phyloP scores from a whole-genome alignment of 2,888 invertebrate genomes.

The Deilephila elpenor region DNA sequence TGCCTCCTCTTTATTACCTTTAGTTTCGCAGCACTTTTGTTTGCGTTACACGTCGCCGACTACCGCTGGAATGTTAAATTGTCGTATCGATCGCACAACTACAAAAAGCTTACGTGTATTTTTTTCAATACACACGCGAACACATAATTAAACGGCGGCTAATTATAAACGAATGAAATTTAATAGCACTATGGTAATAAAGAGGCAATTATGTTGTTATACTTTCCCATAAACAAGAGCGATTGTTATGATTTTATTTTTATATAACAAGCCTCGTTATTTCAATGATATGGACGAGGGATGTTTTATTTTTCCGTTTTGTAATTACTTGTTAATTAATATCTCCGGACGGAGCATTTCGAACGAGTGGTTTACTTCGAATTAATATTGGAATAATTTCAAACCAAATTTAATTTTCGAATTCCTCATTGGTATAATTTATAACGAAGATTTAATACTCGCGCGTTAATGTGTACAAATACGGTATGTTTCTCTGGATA shows the following conservation, averaged over 20 bases:
- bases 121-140: conserved; percentile 47
- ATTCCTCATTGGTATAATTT: neutral
- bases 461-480: too few relatives aligned
- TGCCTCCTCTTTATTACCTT: conserved; percentile 69
- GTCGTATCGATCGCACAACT: conserved; percentile 48
- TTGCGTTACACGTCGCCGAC: conserved; percentile 66
- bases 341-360: neutral
- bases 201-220: conserved; percentile 56
- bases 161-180: conserved; percentile 55
- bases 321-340: conserved; percentile 15
- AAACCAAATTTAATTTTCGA: neutral
- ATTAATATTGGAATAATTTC: neutral
- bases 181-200: conserved; percentile 56
- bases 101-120: conserved; percentile 45
- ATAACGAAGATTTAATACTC: too few relatives aligned
- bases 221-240: conserved; percentile 51
- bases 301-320: conserved; percentile 16
- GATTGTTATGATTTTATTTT: conserved; percentile 49
- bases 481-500: neutral
- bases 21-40: conserved; percentile 72
- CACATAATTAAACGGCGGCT: conserved; percentile 49
- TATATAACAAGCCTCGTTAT: conserved; percentile 34
- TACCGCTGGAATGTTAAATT: conserved; percentile 62
- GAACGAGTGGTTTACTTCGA: neutral
- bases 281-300: conserved; percentile 16